Evolutionary conservation across 2,113 vertebrate species (phyloP), one percentile per base, ranked within the genome.

Genomic region (Paramormyrops kingsleyae): DNA sequence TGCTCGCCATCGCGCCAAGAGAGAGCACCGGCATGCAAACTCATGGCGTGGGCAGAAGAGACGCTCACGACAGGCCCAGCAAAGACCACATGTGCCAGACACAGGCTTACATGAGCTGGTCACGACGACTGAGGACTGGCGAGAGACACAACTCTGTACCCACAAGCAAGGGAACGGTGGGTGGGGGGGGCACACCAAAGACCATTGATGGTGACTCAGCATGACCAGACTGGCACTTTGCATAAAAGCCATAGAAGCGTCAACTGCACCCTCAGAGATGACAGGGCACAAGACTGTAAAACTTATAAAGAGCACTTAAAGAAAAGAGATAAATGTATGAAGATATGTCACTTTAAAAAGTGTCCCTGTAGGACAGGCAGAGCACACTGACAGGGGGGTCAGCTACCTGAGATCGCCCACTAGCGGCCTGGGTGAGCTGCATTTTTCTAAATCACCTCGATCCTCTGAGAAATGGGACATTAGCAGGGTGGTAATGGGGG

Each of bases 261-360:
- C 15, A 19, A 46, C 62, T 35, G 31, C 35, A 62, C 27, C 42
- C n/a, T 88, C n/a, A 50, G 2, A n/a, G 49, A 74, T 35, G 44
- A 13, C 80, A 47, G 80, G n/a, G 59, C 80, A 56, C 50, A 62
- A 52, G 10, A 53, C 15, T 47, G 19, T 27, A 89, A 89, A 77
- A 52, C 88, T 35, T 50, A 52, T 24, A 89, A 94, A 94, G 94
- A 93, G 91, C 94, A 93, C 94, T 42, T 19, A 80, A 80, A 80
- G 74, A 39, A 39, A 19, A 19, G 1, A 42, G 93, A 91, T 66
- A 53, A 92, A 91, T 90, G 17, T 27, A 31, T 59, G 70, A 90
- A 70, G 27, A 90, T 49, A 42, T 6, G 9, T 19, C 53, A 52
- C 15, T 31, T 47, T 9, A 50, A 47, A 50, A 47, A 35, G 88